phyloP scores from a whole-genome alignment of 2,888 invertebrate species.

The Margaritifera margaritifera region DNA sequence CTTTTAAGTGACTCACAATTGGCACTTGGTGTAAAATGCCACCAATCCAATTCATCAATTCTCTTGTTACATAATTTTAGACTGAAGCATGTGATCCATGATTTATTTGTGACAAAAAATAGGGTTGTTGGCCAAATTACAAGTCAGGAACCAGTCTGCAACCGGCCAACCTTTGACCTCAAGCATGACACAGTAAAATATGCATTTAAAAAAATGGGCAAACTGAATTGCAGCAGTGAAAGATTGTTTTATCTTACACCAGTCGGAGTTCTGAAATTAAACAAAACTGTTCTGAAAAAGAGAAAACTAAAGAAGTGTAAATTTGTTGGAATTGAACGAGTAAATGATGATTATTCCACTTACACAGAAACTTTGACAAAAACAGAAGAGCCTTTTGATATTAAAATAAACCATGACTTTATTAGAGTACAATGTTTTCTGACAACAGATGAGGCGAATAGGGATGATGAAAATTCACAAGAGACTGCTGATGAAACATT shows the following conservation, averaged over 20 bases:
- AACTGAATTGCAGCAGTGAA: conserved; percentile 46
- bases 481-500: too few relatives aligned
- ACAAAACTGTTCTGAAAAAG: conserved; percentile 35
- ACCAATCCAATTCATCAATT: too few relatives aligned
- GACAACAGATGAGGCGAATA: conserved; percentile 15
- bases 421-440: conserved; percentile 52
- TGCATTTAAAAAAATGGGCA: conserved; percentile 46
- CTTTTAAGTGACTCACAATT: too few relatives aligned
- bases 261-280: conserved; percentile 40
- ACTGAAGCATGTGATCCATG: too few relatives aligned
- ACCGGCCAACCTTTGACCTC: conserved; percentile 45
- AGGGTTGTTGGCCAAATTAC: too few relatives aligned
- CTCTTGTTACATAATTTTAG: too few relatives aligned
- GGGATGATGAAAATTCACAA: conserved; percentile 1
- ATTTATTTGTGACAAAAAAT: too few relatives aligned
- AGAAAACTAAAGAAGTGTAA: conserved; percentile 50
- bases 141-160: conserved; percentile 33
- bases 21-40: too few relatives aligned
- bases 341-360: conserved; percentile 45
- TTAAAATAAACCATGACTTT: conserved; percentile 55
- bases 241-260: conserved; percentile 45
- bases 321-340: conserved; percentile 48
- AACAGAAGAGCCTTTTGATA: conserved; percentile 41
- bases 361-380: conserved; percentile 41
- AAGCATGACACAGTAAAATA: conserved; percentile 51